Evolutionary conservation across 2,113 vertebrate species (phyloP), one percentile per base, ranked within the genome.

Genomic region (human): DNA sequence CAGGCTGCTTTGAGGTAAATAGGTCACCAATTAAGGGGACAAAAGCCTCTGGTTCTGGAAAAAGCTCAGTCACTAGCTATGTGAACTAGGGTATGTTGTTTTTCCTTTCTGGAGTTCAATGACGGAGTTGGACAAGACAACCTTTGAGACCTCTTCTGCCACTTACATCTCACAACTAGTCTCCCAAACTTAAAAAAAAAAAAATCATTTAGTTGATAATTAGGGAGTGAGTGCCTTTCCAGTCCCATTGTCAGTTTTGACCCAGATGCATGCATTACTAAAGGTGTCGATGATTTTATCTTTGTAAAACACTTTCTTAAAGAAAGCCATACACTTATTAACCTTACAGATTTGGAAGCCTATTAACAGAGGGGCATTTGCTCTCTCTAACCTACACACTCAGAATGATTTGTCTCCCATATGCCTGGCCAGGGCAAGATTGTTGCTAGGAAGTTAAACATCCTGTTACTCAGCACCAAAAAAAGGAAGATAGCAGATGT

Each of bases 61-160:
- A 90, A 93, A 59, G 22, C 23, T 70, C 66, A 35, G 17, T 35
- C 61, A 43, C 52, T 45, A 23, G 22, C 43, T 30, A 27, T 66
- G 52, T 93, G 66, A 82, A 55, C 10, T 66, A 45, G 9, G 22
- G 4, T n/a, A 45, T 6, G 6, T 6, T 5, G 59, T 5, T 48
- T 66, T 84, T 64, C 27, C 78, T 96, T 93, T 80, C 52, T 93
- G 22, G 66, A 57, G 50, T 76, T 59, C 95, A 59, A 80, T 78
- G 45, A 87, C n/a, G 6, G 48, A 80, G 14, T 30, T 88, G 43
- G 57, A 75, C 7, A 57, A 78, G 35, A 81, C 30, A 6, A 8
- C 1, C 8, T 85, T 40, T 70, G 50, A 72, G 50, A 83, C 81
- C 10, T 76, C 83, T 81, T 68, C 5, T 32, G 79, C 25, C 13